Percentiles rank a stretch among this genome's conserved stretches.
Evolutionary conservation across 2,888 invertebrate species (phyloP).

Genomic region (Ariolimax columbianus): DNA sequence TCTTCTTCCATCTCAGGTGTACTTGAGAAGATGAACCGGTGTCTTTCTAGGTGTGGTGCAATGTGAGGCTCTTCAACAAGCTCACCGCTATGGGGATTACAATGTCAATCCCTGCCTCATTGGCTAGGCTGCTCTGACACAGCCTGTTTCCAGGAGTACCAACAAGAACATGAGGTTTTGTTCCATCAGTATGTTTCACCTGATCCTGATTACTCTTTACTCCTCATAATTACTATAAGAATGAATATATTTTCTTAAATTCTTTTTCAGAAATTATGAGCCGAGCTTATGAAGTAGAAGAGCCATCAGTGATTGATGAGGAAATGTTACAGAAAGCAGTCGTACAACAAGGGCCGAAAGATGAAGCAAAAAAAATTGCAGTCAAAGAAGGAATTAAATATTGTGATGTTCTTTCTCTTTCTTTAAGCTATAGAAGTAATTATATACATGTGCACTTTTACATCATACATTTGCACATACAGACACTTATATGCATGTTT

Average conservation of each 20-base stretch:
- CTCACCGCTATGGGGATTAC: no score
- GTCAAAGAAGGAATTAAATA: slow-evolving; percentile 87
- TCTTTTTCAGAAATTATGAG: slow-evolving; percentile 65
- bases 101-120: no score
- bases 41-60: no score
- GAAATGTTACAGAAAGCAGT: slow-evolving; percentile 87
- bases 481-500: no score
- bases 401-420: slow-evolving; percentile 85
- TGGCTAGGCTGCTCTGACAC: no score
- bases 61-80: no score
- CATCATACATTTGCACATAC: neutral
- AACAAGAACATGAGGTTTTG: no score
- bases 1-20: no score
- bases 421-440: slow-evolving; percentile 88
- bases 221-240: neutral
- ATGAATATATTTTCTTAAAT: neutral
- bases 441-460: neutral
- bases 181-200: no score
- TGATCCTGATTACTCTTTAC: no score
- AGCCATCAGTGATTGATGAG: slow-evolving; percentile 84
- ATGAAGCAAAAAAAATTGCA: slow-evolving; percentile 87
- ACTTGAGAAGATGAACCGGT: no score
- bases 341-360: slow-evolving; percentile 87
- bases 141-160: no score
- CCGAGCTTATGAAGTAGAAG: slow-evolving; percentile 78